These are phyloP conservation scores for Pollimyrus isidori DNA, from an alignment of 2,113 vertebrate species.

Conservation along the genomic window DNA sequence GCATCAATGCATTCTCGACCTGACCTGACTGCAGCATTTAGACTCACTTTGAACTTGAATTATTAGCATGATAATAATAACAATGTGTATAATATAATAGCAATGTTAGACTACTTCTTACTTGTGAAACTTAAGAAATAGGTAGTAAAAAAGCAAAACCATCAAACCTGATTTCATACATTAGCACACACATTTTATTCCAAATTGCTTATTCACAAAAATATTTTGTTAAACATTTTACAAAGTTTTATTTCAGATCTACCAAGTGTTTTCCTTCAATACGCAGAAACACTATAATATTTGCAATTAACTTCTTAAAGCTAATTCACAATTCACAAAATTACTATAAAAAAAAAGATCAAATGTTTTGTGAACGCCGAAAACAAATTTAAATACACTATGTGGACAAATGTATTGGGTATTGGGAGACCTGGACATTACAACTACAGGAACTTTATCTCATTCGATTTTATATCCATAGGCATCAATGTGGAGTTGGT, in stretches of 20 bases:
- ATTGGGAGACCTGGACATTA: background rate
- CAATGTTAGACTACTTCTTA: background rate
- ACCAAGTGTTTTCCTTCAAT: no score
- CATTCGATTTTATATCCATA: background rate
- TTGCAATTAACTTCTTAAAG: no score
- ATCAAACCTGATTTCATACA: no score
- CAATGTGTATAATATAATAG: background rate
- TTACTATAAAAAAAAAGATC: background rate
- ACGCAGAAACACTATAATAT: no score
- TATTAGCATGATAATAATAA: background rate
- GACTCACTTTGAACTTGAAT: background rate
- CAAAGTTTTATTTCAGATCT: no score
- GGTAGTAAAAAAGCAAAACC: no score
- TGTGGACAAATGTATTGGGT: background rate
- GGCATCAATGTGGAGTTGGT: background rate
- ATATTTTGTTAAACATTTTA: no score
- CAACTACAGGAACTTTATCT: background rate
- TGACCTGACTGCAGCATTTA: background rate
- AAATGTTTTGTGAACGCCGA: background rate
- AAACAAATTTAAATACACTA: background rate
- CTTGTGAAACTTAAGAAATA: background rate
- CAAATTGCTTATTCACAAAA: no score
- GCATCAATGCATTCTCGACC: background rate
- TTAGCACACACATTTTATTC: no score
- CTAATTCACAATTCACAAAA: no score